Evolutionary conservation across 2,113 vertebrate species (phyloP), one percentile per base, ranked within the genome.

Genomic region (Lepus americanus): DNA sequence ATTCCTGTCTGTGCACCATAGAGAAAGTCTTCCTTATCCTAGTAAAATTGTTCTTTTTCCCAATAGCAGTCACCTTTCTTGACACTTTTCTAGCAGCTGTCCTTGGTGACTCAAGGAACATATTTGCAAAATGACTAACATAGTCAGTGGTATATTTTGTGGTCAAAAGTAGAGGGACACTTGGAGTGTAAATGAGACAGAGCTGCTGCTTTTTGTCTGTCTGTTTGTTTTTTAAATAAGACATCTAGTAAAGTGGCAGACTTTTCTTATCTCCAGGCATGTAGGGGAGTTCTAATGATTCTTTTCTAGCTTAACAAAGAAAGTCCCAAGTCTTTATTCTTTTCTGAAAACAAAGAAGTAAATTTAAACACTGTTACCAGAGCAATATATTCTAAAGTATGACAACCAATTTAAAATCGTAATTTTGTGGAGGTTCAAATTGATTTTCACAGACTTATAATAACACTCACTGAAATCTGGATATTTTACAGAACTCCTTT

Each of bases 171-270:
- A 51, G 59, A 79, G 66, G 13, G 70, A 78, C 13, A 22, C 73
- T 91, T 49, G 66, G 70, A 77, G 63, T 89, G 22, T 76, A 70
- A 92, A 92, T 84, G 86, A 87, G 51, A 66, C 49, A 31, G 3
- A 49, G 9, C 9, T 84, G 9, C 4, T 64, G n/a, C 36, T 16
- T 23, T 19, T 59, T 64, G 25, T 49, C 44, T 44, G 44, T 44
- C 44, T 63, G 59, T 44, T 74, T 67, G 78, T 79, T 53, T 70
- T 64, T 23, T 11, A 70, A 81, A 20, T 22, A 33, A 79, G 29
- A 94, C 31, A 81, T 79, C 31, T 25, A 39, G 13, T 76, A 27
- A 80, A 84, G 12, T 87, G 19, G 17, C 39, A 90, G 49, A 23
- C 3, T 53, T 87, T 36, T 72, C 27, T 67, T 77, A 49, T 6